Evolutionary conservation across 2,888 invertebrate species (phyloP), one percentile per base, ranked within the genome.

Genomic region (Metellina segmentata): DNA sequence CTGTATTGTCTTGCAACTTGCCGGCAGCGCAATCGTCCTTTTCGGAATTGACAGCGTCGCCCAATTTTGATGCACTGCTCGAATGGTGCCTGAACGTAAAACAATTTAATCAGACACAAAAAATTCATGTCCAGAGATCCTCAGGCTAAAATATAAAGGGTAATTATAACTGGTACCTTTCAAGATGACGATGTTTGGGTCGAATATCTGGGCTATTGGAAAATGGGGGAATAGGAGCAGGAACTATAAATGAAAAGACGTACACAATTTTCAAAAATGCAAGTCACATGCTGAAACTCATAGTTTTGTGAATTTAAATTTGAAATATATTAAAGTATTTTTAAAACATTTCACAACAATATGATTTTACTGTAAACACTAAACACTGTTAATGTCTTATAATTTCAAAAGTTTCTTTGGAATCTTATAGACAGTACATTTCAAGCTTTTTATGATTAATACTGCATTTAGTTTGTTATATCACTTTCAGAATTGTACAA

Each of bases 171-270:
- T 34, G 34, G 34, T 86, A 93, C 93, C 93, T 91, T 11, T 92
- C 93, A 53, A 92, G 71, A 48, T 89, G 85, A n/a, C 85, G 85
- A 61, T 81, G 89, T 53, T 92, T 91, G 11, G 75, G 82, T n/a
- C 85, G 69, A 69, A 87, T 85, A 77, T 92, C 93, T 53, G 93
- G 92, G 72, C 93, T 93, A 11, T 93, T 89, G 13, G 91, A 9
- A 89, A 93, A 93, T 8, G 89, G 82, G 11, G 93, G 93, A 78
- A 89, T 83, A 72, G 78, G 69, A 53, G 85, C 61, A 81, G 81
- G 85, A 86, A 89, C 85, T 83, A 61, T 9, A 89, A 20, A 71
- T 9, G n/a, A 49, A 88, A 74, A 81, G 20, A 70, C 19, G n/a
- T 49, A 78, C 49, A 52, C 72, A 61, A 61, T 61, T 61, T 61